Evolutionary conservation across 2,888 invertebrate species (phyloP), one percentile per base, ranked within the genome.

Genomic region (Ophraella communa): DNA sequence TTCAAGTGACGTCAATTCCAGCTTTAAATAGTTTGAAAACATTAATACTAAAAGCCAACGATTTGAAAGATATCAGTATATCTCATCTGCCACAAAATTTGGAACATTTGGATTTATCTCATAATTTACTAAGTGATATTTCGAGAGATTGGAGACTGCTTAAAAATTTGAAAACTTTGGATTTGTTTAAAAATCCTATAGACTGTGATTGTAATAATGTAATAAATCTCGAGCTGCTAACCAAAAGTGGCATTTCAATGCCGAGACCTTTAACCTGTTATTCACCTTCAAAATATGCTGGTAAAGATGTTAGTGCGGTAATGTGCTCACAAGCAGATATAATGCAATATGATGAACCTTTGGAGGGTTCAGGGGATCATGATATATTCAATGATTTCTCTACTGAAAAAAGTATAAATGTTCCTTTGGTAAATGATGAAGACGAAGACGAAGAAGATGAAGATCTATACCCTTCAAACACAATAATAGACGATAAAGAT

Each of bases 141-240:
- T 85, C 73, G 83, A 72, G 76, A 60, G 88, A 89, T 71, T 77
- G 90, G 62, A 83, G 81, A 21, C 83, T 83, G 69, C 80, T 90
- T 62, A 82, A 82, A 47, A 80, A 85, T 72, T 80, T 92, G 59
- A 86, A 87, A 76, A 85, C 86, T 72, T 82, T 93, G 64, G 87
- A 90, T 77, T 76, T 93, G 64, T 84, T 86, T 54, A 88, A 88
- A 47, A 93, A 93, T 78, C 87, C 87, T 35, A 82, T 93, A 4
- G 84, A 88, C 72, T 93, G 92, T 80, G 87, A 89, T 24, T 92
- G 92, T 76, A 85, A 86, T 67, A 90, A 90, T 62, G 80, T 91
- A 62, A 83, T 85, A 68, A 84, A 86, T 52, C 86, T 91, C 68
- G 88, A 91, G 74, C 84, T 84, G 71, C 79, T 92, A 71, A 77